phyloP scores from a whole-genome alignment of 2,797 vertebrate genomes.

The Scomberomorus guttatus region DNA sequence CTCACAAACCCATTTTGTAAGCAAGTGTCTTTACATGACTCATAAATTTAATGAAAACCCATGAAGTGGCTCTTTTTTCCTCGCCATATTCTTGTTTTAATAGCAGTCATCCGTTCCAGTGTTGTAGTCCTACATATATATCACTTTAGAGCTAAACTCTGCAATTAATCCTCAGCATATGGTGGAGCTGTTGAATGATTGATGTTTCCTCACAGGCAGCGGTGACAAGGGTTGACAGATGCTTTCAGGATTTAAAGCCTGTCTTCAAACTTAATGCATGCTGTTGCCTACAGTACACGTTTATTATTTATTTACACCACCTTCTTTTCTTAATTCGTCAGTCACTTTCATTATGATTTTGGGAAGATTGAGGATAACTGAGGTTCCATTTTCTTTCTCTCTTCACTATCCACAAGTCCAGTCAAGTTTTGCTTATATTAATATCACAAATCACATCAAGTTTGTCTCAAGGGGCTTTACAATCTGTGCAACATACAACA shows the following conservation, averaged over 20 bases:
- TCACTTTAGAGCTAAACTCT: constrained; percentile 35
- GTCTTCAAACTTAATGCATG: constrained; percentile 13
- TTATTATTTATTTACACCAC: too few species aligned
- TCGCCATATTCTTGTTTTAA: constrained; percentile 4
- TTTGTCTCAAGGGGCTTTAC: too few species aligned
- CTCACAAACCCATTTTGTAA: constrained; percentile 14
- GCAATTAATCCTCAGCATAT: constrained; percentile 44
- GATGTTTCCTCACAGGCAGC: constrained; percentile 38
- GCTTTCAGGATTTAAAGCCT: constrained; percentile 47
- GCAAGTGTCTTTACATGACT: constrained; percentile 23
- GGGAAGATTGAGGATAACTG: too few species aligned
- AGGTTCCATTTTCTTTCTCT: too few species aligned
- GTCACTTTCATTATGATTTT: too few species aligned
- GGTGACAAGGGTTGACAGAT: constrained; percentile 45
- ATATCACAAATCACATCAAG: too few species aligned
- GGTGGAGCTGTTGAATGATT: constrained; percentile 45
- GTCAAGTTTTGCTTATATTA: too few species aligned
- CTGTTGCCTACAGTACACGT: background rate
- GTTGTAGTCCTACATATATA: background rate
- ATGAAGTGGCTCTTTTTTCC: constrained; percentile 4
- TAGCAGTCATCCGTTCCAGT: constrained; percentile 7
- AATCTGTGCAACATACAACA: too few species aligned
- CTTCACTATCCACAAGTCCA: too few species aligned
- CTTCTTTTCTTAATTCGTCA: too few species aligned
- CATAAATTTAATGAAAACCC: constrained; percentile 13